phyloP scores from a whole-genome alignment of 2,113 vertebrate genomes.

The Arizona elegans region DNA sequence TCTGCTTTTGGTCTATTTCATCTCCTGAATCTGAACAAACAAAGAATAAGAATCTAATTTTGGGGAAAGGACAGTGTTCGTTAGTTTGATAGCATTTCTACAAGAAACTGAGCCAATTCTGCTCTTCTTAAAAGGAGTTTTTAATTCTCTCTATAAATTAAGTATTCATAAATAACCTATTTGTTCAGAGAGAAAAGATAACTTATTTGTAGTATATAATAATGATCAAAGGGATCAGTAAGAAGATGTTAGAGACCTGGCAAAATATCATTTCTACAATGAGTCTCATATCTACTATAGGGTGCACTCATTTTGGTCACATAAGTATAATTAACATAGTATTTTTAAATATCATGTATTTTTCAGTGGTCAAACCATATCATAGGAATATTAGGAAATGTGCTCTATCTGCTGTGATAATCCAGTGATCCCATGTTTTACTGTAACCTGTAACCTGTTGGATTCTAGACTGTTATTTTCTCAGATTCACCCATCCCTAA shows the following conservation, averaged over 20 bases:
- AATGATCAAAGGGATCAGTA: not conserved
- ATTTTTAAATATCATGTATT: not conserved
- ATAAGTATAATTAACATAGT: not conserved
- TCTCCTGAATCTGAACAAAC: not conserved
- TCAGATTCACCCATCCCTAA: not conserved
- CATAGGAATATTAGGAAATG: not conserved
- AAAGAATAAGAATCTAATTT: not conserved
- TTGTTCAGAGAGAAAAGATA: not conserved
- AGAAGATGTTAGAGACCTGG: not conserved
- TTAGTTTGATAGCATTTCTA: not conserved
- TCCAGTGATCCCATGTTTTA: not conserved
- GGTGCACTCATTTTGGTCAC: not conserved
- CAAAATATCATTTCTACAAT: not conserved
- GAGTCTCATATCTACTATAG: not conserved
- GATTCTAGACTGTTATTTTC: not conserved
- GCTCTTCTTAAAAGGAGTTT: not conserved
- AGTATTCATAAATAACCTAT: not conserved
- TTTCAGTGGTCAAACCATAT: not conserved
- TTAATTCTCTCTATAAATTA: not conserved
- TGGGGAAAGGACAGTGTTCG: not conserved
- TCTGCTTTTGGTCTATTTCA: not conserved
- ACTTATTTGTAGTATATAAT: not conserved
- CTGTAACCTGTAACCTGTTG: not conserved
- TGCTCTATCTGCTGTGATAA: not conserved
- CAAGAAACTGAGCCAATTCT: not conserved